Evolutionary conservation across 2,797 vertebrate genomes (phyloP), one percentile per base, ranked within the genome.

Genomic region (Sitta carolinensis): DNA sequence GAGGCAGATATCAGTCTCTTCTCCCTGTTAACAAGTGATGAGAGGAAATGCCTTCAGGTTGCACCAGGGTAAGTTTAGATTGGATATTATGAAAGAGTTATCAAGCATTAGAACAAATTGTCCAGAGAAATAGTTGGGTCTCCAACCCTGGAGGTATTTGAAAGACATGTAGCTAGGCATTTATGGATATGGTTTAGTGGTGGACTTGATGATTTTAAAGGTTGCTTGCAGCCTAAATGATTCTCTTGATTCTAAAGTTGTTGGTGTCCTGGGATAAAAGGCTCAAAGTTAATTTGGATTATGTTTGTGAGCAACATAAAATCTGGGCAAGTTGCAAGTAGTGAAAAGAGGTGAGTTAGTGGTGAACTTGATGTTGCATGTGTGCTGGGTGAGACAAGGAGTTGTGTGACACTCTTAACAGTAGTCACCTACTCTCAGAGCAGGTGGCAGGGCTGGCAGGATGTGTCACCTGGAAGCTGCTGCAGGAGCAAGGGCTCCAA

Each of bases 311-410:
- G 40, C 36, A 63, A 8, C 13, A 9, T 13, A 30, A 66, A 70
- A 63, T 29, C 36, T 58, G 19, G 20, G 13, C 12, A n/a, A 66
- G 43, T 51, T 2, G 0, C 58, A 51, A 19, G 43, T n/a, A 20
- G 10, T 9, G 30, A 66, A 50, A 68, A 73, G 48, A 66, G 38
- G 9, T 9, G 17, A 40, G 27, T 76, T 78, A n/a, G 26, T 27
- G 30, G 25, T 63, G 51, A 61, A 38, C 29, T 13, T 83, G 42
- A 19, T 29, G 7, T 66, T 6, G 3, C 0, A 0, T 4, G 7
- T 45, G 7, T 29, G 13, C 27, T 55, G 55, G 32, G 40, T 3
- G 18, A 51, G 52, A 54, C 45, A 36, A n/a, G 27, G 18, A 38
- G 25, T n/a, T 43, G 10, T 73, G 34, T 36, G 82, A 48, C 15